Evolutionary conservation across 2,113 vertebrate genomes (phyloP), one percentile per base, ranked within the genome.

Genomic region (Hippopotamus amphibius): DNA sequence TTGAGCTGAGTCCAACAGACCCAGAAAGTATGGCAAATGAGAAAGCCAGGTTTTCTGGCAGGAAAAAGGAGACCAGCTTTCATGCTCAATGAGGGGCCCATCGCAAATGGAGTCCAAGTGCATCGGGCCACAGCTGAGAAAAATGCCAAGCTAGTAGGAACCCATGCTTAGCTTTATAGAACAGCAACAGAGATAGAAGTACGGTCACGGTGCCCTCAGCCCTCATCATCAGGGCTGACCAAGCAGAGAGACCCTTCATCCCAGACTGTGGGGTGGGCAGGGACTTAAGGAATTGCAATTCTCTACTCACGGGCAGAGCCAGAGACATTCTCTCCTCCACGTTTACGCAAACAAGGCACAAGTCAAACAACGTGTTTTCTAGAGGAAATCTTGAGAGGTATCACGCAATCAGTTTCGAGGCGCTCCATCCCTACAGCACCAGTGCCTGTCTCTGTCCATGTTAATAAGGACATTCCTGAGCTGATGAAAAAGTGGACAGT

Each of bases 1-100:
- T 93, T 96, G 93, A 95, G 74, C 84, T 22, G 71, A 77, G 21
- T 80, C 69, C 93, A 97, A 87, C 12, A 97, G 90, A 92, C 43
- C 50, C 59, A 66, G 92, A 93, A 85, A 90, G 97, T 55, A 37
- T 89, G 63, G 95, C 28, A 81, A 98, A 97, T 81, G 53, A 97
- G 92, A 96, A 87, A 97, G 85, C 87, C 10, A 48, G 41, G 24
- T 6, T 94, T 98, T 95, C 72, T 93, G 77, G 97, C 95, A 86
- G 77, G 46, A 19, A 4, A 74, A 94, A 72, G 0, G 0, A 91
- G 94, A 63, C 57, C 63, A 96, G 95, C 57, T 97, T 90, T 89
- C 55, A 66, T 30, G 6, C 55, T 94, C 96, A 46, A 26, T 43
- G 48, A 12, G 0, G 22, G 95, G 53, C 48, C 68, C 72, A 13